Conservation (phyloP, 2,113 vertebrate genomes). For the Lasiurus cinereus region DNA sequence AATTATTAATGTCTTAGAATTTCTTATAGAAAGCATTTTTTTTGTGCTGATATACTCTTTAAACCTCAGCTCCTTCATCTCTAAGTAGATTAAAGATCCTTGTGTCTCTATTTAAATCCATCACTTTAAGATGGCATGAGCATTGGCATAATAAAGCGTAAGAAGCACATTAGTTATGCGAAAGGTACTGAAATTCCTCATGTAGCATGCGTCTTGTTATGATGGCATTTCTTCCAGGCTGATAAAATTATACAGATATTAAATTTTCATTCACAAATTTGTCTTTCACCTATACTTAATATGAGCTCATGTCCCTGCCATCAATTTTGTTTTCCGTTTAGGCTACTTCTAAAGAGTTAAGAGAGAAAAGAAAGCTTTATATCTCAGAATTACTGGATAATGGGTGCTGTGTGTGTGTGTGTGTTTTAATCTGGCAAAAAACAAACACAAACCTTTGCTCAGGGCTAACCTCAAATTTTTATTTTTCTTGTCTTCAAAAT, state of each 20-base stretch:
- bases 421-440: neutral
- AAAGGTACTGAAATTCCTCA: conserved; percentile 51
- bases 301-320: neutral
- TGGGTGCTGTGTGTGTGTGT: neutral
- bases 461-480: conserved; percentile 65
- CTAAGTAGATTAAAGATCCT: conserved; percentile 12
- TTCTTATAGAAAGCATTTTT: neutral
- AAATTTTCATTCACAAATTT: conserved; percentile 34
- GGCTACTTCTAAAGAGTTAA: conserved; percentile 37
- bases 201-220: neutral
- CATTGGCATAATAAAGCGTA: neutral
- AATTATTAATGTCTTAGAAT: neutral
- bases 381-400: neutral
- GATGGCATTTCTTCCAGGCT: neutral
- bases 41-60: neutral
- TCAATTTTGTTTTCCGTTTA: conserved; percentile 51
- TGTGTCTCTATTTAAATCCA: conserved; percentile 25
- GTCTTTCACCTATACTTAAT: neutral
- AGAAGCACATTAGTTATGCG: neutral
- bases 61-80: neutral
- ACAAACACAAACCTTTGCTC: conserved; percentile 12
- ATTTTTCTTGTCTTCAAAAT: conserved; percentile 69
- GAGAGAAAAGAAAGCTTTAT: neutral
- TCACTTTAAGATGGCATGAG: neutral
- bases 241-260: neutral